These are phyloP conservation scores for Salpingus planirostris DNA, from an alignment of 2,888 invertebrate species.

Conservation along the genomic window DNA sequence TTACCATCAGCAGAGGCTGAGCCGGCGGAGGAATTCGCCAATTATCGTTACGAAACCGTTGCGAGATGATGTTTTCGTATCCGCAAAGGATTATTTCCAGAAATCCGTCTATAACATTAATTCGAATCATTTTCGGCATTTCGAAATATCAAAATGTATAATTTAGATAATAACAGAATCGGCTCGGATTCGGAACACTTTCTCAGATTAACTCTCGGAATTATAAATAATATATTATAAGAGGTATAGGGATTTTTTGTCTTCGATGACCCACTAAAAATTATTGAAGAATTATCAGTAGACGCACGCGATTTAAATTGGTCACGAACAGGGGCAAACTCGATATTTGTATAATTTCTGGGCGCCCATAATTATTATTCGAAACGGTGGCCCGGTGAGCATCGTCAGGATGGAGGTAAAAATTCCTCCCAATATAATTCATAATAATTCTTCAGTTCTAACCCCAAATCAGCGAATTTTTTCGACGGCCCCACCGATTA, in stretches of 20 bases:
- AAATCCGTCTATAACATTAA: slow-evolving; percentile 29
- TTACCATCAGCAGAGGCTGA: too few species aligned
- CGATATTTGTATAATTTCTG: slow-evolving; percentile 28
- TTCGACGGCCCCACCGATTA: too few species aligned
- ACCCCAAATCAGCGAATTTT: too few species aligned
- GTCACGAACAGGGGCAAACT: slow-evolving; percentile 36
- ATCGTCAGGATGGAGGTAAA: too few species aligned
- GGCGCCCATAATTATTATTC: slow-evolving; percentile 15
- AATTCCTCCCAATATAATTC: too few species aligned
- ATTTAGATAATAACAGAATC: slow-evolving; percentile 34
- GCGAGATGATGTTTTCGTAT: too few species aligned
- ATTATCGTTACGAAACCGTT: too few species aligned
- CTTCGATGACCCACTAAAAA: slow-evolving; percentile 35
- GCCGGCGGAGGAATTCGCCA: too few species aligned
- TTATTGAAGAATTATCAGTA: slow-evolving; percentile 33
- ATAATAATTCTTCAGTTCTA: too few species aligned
- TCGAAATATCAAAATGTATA: slow-evolving; percentile 36
- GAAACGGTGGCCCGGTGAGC: slow-evolving; percentile 11
- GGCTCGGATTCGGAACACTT: slow-evolving; percentile 27
- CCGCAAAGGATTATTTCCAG: slow-evolving; percentile 21
- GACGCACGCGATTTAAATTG: slow-evolving; percentile 33
- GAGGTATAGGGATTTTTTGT: slow-evolving; percentile 28
- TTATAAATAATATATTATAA: too few species aligned
- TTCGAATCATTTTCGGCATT: slow-evolving; percentile 32
- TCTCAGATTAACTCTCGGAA: too few species aligned